Evolutionary conservation across 2,888 invertebrate genomes (phyloP).

Genomic region (Chrysopilus asiliformis): DNA sequence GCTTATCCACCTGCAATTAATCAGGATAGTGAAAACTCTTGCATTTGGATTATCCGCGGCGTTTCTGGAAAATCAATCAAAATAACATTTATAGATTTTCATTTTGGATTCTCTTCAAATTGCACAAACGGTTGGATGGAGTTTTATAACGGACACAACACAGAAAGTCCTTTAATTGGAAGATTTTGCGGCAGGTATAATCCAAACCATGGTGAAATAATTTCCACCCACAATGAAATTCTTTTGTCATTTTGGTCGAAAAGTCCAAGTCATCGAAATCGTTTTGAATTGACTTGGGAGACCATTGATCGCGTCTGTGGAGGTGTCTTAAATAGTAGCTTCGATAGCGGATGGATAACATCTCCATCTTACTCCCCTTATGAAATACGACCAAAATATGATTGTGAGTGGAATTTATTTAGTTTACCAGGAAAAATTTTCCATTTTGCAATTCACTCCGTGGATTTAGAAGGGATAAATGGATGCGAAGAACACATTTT

Average conservation of each 20-base stretch:
- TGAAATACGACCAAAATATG: conserved; percentile 65
- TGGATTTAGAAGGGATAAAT: conserved; percentile 50
- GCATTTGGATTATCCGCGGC: conserved; percentile 68
- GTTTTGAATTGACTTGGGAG: conserved; percentile 68
- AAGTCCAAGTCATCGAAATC: conserved; percentile 45
- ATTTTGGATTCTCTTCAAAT: conserved; percentile 49
- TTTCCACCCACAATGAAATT: conserved; percentile 61
- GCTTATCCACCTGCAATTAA: conserved; percentile 43
- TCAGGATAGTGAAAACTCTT: conserved; percentile 52
- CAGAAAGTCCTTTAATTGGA: conserved; percentile 57
- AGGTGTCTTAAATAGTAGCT: conserved; percentile 40
- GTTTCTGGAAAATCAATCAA: conserved; percentile 54
- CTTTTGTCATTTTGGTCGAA: conserved; percentile 75
- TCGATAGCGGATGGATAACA: conserved; percentile 59
- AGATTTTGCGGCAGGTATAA: conserved; percentile 62
- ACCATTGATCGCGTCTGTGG: conserved; percentile 61
- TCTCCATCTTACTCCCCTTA: conserved; percentile 88
- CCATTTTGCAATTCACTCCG: conserved; percentile 55
- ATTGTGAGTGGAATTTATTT: conserved; percentile 66
- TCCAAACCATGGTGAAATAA: conserved; percentile 57
- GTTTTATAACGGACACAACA: conserved; percentile 73
- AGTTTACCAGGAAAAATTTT: conserved; percentile 60
- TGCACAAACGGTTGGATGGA: conserved; percentile 62
- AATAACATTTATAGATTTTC: conserved; percentile 64
- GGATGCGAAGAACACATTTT: conserved; percentile 56